Percentiles rank a stretch among this genome's conserved stretches.
phyloP scores from a whole-genome alignment of 2,113 vertebrate genomes.

The Psilopsiagon aymara region DNA sequence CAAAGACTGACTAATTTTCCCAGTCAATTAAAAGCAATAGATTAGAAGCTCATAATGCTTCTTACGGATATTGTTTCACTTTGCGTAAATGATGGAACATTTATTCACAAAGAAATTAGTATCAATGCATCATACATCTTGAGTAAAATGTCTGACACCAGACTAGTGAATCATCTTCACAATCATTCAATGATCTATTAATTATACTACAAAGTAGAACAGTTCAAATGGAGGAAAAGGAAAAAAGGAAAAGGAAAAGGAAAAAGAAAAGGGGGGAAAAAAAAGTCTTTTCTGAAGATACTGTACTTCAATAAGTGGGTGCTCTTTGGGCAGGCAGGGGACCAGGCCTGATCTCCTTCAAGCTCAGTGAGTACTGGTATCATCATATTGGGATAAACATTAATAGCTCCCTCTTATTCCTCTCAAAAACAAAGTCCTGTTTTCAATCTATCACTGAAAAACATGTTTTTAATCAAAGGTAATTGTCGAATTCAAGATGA shows the following conservation, averaged over 20 bases:
- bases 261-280: too few relatives aligned
- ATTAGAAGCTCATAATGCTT: background rate
- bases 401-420: background rate
- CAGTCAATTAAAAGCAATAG: background rate
- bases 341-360: background rate
- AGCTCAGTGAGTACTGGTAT: background rate
- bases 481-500: constrained; percentile 23
- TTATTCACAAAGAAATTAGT: background rate
- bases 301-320: background rate
- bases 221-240: background rate
- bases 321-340: background rate
- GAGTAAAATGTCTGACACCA: background rate
- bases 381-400: background rate
- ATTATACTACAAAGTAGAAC: background rate
- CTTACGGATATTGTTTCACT: background rate
- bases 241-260: too few relatives aligned
- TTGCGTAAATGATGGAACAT: background rate
- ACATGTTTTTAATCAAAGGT: background rate
- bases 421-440: background rate
- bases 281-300: background rate
- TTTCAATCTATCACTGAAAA: background rate
- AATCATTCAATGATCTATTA: background rate
- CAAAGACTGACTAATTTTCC: background rate
- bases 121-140: background rate
- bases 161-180: background rate